phyloP scores from a whole-genome alignment of 2,113 vertebrate species.

The Malurus elegans region DNA sequence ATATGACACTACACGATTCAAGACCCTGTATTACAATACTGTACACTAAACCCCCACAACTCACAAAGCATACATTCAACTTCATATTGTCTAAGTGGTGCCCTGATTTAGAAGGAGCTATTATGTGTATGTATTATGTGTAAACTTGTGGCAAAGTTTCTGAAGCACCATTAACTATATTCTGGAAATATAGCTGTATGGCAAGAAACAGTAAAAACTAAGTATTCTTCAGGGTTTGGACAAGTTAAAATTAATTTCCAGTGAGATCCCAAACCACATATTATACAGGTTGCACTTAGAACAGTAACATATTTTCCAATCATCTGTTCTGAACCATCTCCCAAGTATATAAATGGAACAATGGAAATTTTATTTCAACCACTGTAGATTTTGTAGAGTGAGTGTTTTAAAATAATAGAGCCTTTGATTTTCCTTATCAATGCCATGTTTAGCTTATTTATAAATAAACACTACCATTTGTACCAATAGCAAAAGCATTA shows the following conservation, averaged over 20 bases:
- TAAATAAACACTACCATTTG: neutral
- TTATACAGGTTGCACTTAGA: neutral
- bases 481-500: neutral
- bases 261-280: neutral
- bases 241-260: neutral
- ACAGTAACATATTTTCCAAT: neutral
- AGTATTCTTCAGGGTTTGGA: neutral
- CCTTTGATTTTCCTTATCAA: neutral
- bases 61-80: neutral
- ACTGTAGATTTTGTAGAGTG: neutral
- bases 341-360: neutral
- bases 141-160: neutral
- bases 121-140: neutral
- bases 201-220: neutral
- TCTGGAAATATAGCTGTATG: neutral
- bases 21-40: neutral
- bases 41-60: neutral
- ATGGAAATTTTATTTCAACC: neutral
- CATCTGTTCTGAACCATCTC: neutral
- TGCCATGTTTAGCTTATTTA: neutral
- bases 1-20: neutral
- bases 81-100: neutral
- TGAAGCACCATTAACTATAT: neutral
- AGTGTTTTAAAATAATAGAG: neutral
- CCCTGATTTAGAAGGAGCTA: neutral